Conservation (phyloP, 2,888 invertebrate species). For the Dysmachus trigonus region DNA sequence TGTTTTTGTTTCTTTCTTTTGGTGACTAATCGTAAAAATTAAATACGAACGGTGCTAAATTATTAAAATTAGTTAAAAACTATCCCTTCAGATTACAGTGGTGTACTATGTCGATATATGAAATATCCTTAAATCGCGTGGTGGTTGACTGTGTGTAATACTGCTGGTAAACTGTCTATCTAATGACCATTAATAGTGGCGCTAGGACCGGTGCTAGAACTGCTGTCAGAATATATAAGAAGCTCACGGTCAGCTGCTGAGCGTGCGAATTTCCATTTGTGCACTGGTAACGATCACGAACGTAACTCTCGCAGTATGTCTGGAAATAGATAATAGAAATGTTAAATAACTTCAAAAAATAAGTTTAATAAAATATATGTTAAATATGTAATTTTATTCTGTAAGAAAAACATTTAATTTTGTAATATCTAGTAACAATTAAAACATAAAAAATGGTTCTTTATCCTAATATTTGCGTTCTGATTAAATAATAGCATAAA, state of each 20-base stretch:
- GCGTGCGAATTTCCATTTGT: conserved; percentile 55
- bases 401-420: too few relatives aligned
- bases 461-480: too few relatives aligned
- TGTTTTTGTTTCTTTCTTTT: neutral
- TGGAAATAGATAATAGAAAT: conserved; percentile 48
- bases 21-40: conserved; percentile 12
- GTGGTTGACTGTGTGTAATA: neutral
- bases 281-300: conserved; percentile 58
- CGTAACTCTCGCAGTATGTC: conserved; percentile 61
- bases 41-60: conserved; percentile 26
- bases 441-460: too few relatives aligned
- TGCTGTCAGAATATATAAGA: neutral
- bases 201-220: neutral
- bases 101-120: neutral
- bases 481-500: too few relatives aligned
- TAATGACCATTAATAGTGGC: neutral
- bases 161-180: neutral
- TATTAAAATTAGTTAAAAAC: conserved; percentile 9
- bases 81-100: neutral
- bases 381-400: too few relatives aligned
- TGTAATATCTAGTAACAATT: too few relatives aligned
- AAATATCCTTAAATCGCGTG: conserved; percentile 1
- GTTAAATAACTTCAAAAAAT: neutral
- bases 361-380: too few relatives aligned
- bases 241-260: neutral